phyloP scores from a whole-genome alignment of 2,888 invertebrate genomes.

The Anodontia alba region DNA sequence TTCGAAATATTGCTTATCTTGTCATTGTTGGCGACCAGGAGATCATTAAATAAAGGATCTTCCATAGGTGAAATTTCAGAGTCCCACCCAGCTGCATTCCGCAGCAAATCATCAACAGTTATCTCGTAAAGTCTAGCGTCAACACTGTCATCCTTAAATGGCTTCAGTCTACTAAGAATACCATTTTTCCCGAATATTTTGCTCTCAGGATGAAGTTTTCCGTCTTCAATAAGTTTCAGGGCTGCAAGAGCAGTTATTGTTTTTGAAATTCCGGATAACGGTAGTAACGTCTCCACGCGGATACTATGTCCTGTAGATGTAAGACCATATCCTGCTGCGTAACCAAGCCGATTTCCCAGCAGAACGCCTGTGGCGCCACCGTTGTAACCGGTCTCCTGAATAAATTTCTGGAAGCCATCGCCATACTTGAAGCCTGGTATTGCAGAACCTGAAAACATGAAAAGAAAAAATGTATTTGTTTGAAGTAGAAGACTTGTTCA shows the following conservation, averaged over 20 bases:
- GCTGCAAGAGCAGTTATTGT: constrained; percentile 78
- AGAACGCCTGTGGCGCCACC: constrained; percentile 77
- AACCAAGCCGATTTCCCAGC: constrained; percentile 71
- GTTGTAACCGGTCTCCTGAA: constrained; percentile 71
- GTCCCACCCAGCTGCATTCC: constrained; percentile 81
- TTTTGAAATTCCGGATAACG: constrained; percentile 77
- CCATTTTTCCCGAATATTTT: constrained; percentile 76
- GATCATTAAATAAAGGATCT: constrained; percentile 78
- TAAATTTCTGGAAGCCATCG: constrained; percentile 68
- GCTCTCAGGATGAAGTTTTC: constrained; percentile 64
- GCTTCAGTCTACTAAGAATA: constrained; percentile 64
- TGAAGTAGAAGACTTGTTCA: too few relatives aligned
- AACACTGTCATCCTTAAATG: constrained; percentile 44
- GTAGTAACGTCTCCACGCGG: constrained; percentile 62
- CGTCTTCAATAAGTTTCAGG: constrained; percentile 74
- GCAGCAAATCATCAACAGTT: constrained; percentile 79
- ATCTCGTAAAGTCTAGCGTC: constrained; percentile 77
- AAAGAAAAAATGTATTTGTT: background rate
- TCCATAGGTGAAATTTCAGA: constrained; percentile 67
- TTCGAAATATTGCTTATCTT: constrained; percentile 75
- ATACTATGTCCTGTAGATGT: constrained; percentile 68
- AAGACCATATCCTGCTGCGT: constrained; percentile 73
- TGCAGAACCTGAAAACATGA: constrained; percentile 51
- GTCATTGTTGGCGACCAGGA: constrained; percentile 68
- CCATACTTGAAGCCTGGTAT: constrained; percentile 64